A percentile compares a stretch with the other conserved stretches of the same genome.
phyloP scores from a whole-genome alignment of 2,888 invertebrate species.

The Noctua janthe region DNA sequence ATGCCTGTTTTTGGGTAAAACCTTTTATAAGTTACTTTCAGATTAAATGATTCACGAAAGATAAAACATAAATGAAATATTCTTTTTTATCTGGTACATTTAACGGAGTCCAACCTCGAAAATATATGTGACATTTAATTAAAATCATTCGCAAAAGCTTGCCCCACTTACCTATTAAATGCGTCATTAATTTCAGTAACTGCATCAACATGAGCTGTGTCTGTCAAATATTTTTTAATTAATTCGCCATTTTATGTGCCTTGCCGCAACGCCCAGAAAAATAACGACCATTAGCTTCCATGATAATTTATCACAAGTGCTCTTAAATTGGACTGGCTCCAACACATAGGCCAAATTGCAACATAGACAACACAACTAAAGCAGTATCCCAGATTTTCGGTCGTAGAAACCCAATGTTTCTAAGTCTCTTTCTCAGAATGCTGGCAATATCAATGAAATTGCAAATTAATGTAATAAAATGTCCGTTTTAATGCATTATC shows the following conservation, averaged over 20 bases:
- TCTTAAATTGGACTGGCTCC: constrained; percentile 60
- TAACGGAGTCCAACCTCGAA: not conserved
- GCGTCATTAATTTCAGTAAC: constrained; percentile 49
- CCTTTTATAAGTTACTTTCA: constrained; percentile 15
- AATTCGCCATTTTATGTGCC: constrained; percentile 56
- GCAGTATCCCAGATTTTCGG: constrained; percentile 26
- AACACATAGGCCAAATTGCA: constrained; percentile 52
- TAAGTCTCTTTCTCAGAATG: constrained; percentile 50
- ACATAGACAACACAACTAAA: constrained; percentile 39
- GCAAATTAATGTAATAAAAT: constrained; percentile 73
- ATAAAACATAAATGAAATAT: not conserved
- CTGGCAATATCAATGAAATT: constrained; percentile 71
- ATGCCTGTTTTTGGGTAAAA: constrained; percentile 46
- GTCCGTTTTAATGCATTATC: constrained; percentile 67
- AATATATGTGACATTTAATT: constrained; percentile 26
- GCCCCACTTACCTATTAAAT: constrained; percentile 47
- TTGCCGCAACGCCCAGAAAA: constrained; percentile 42
- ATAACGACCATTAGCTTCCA: constrained; percentile 54
- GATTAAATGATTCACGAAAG: constrained; percentile 4
- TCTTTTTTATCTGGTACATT: not conserved
- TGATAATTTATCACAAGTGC: constrained; percentile 61
- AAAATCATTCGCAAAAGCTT: constrained; percentile 33
- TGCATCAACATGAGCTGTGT: constrained; percentile 47
- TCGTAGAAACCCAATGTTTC: constrained; percentile 15
- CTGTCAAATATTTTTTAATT: constrained; percentile 61